A percentile compares a stretch with the other conserved stretches of the same genome.
These are phyloP conservation scores for Ophioderma brevispina DNA, from an alignment of 35 echinoderm and acorn worm species.

Conservation along the genomic window DNA sequence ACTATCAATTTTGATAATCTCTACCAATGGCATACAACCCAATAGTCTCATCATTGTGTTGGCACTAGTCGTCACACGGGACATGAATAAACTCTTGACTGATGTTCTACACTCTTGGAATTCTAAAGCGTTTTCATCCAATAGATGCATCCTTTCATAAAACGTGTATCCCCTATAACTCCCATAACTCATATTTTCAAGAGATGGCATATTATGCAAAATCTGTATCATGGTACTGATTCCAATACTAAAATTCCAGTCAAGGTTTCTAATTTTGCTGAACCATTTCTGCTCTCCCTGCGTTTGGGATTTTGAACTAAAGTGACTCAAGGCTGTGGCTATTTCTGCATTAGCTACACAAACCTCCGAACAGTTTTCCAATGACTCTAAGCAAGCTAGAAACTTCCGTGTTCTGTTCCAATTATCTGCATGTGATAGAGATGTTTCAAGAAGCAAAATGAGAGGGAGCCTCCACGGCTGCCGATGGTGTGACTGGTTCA, in stretches of 20 bases:
- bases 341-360: neutral
- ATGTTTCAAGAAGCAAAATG: neutral
- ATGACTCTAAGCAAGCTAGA: neutral
- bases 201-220: too few relatives aligned
- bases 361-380: neutral
- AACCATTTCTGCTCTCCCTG: neutral
- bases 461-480: neutral
- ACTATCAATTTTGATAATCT: neutral
- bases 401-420: neutral
- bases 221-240: too few relatives aligned
- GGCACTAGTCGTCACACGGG: neutral
- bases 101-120: neutral
- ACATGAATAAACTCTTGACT: neutral
- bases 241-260: too few relatives aligned
- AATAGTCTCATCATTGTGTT: neutral
- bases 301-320: neutral
- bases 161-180: neutral
- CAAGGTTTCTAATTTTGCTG: neutral
- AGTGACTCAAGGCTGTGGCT: neutral
- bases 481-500: neutral
- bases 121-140: neutral
- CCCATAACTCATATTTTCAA: too few relatives aligned
- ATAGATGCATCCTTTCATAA: neutral
- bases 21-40: neutral
- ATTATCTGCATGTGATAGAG: neutral